Percentiles rank a stretch among this genome's conserved stretches.
Evolutionary conservation across 2,797 vertebrate species (phyloP).

Genomic region (Anguilla megastoma): DNA sequence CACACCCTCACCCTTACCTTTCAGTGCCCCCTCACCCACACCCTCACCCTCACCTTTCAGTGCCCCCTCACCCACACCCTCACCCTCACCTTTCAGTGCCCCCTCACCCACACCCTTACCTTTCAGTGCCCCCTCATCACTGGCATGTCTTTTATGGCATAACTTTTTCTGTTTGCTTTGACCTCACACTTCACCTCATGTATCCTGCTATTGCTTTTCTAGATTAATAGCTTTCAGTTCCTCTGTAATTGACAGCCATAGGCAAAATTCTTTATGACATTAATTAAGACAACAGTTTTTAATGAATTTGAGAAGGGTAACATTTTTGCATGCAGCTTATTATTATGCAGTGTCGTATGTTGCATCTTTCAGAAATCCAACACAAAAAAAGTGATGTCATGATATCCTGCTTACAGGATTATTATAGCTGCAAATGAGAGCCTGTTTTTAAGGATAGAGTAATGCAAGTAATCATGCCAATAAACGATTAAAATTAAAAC

Average conservation of each 20-base stretch:
- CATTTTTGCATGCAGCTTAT: not conserved
- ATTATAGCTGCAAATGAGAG: not conserved
- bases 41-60: no score
- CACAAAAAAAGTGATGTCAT: not conserved
- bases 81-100: not conserved
- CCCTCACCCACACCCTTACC: no score
- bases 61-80: no score
- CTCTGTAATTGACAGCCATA: not conserved
- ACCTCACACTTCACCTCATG: not conserved
- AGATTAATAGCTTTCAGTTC: not conserved
- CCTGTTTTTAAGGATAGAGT: not conserved
- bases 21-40: no score
- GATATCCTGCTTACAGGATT: not conserved
- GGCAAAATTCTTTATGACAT: not conserved
- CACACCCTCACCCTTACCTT: no score
- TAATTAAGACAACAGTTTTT: not conserved
- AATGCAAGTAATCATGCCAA: not conserved
- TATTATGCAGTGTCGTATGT: not conserved
- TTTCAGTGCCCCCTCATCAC: no score
- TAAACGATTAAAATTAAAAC: not conserved
- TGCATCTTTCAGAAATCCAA: not conserved
- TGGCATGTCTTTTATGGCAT: not conserved
- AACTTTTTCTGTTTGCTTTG: not conserved
- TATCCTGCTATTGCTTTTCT: not conserved
- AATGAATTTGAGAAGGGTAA: not conserved